These are phyloP conservation scores for Apogon talboti DNA, from an alignment of 2,797 vertebrate species.

Conservation along the genomic window DNA sequence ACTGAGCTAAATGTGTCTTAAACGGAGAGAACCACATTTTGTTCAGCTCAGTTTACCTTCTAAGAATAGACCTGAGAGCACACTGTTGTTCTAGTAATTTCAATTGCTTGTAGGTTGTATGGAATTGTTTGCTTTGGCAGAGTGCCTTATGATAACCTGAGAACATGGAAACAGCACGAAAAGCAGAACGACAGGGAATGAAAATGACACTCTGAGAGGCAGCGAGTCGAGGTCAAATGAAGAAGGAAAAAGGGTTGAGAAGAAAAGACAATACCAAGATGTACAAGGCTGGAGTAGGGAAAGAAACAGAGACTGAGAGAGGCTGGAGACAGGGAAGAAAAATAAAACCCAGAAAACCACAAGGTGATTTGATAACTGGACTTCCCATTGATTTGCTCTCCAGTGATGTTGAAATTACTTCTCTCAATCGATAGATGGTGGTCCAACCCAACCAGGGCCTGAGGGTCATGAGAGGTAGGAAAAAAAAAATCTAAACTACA, in stretches of 20 bases:
- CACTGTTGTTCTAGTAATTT: conserved; percentile 11
- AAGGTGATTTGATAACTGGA: conserved; percentile 60
- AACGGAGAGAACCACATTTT: conserved; percentile 26
- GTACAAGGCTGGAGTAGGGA: neutral
- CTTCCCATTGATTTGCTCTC: conserved; percentile 58
- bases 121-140: conserved; percentile 37
- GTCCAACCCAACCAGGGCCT: conserved; percentile 13
- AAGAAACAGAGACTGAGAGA: conserved; percentile 3
- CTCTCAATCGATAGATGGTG: conserved; percentile 49
- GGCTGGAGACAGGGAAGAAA: neutral
- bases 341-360: conserved; percentile 43
- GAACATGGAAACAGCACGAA: conserved; percentile 8
- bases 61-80: conserved; percentile 41
- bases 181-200: conserved; percentile 9
- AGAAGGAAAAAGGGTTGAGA: neutral
- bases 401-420: conserved; percentile 65
- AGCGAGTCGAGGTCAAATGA: conserved; percentile 8
- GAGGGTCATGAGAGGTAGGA: neutral
- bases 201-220: conserved; percentile 5
- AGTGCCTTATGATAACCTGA: conserved; percentile 36
- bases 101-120: conserved; percentile 10
- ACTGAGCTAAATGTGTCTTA: conserved; percentile 37
- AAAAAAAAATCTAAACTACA: neutral
- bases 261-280: neutral
- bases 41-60: conserved; percentile 38